Base-by-base conservation (phyloP, 2,888 invertebrate genomes). In the Serrognathus titanus region DNA sequence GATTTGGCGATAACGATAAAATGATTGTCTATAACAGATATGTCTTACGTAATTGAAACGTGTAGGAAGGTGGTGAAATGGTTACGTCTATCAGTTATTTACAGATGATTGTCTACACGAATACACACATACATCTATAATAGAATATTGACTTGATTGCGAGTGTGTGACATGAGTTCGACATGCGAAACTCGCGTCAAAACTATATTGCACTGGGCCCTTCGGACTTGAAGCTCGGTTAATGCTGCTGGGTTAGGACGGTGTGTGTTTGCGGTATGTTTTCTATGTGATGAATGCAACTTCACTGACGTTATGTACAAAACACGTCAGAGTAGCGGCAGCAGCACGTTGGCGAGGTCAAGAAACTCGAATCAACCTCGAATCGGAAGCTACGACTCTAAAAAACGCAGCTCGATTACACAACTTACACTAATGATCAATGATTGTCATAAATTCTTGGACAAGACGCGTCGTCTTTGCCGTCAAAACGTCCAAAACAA, bases 401-500 rank as follows among this genome's bases (percentile, higher is more conserved):
- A 43, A 16, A 40, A 40, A 43, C 43, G 43, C 10, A 43, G 40
- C 13, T 40, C 31, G 48, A 48, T 48, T 51, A 24, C 38, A 10
- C 36, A 24, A 51, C 39, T 51, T 41, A 41, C 41, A 11, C 40
- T 48, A 16, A 48, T 54, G 62, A 63, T 64, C 61, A 71, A 70
- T 77, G 77, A 77, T 77, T 77, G 77, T 77, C 77, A 69, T 69
- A 62, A 75, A 77, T 77, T 77, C 77, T 77, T 77, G 77, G 77
- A 77, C 77, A 75, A 75, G 75, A 74, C 74, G 69, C 66, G 63
- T 62, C 67, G 68, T 67, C 72, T 66, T 56, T 68, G 69, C 65
- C 69, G 66, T 67, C 63, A 73, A 72, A 76, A 75, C 69, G 71
- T 66, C 67, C 62, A 71, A 75, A 71, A 63, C 55, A 64, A 72